Conservation (phyloP, 2,113 vertebrate genomes). For the Scalopus aquaticus region DNA sequence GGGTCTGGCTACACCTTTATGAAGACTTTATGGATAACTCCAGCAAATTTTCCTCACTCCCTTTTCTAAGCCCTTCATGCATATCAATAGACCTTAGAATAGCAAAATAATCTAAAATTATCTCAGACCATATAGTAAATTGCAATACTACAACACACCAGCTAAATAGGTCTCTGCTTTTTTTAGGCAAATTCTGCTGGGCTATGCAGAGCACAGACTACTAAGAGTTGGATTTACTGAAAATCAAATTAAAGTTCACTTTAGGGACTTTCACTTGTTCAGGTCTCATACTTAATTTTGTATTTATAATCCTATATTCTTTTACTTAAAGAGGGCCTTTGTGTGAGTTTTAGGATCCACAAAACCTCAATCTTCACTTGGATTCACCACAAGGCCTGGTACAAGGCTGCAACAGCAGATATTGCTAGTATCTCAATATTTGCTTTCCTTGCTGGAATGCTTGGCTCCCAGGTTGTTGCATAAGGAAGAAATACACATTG, state of each 20-base stretch:
- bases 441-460: not conserved
- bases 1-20: no score
- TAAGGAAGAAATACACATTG: not conserved
- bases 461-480: not conserved
- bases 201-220: not conserved
- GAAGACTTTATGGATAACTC: no score
- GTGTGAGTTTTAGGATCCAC: not conserved
- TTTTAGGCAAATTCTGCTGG: not conserved
- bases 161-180: not conserved
- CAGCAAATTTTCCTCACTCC: no score
- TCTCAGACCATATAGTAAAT: no score
- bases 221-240: not conserved
- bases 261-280: not conserved
- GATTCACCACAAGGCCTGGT: not conserved
- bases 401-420: not conserved
- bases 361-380: not conserved
- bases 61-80: no score
- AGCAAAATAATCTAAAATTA: no score
- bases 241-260: not conserved
- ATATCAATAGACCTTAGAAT: no score
- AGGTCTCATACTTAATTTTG: not conserved
- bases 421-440: not conserved
- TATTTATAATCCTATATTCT: not conserved
- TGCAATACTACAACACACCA: no score
- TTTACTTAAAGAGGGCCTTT: not conserved